phyloP scores from a whole-genome alignment of 2,797 vertebrate species.

The Tragopan temminckii region DNA sequence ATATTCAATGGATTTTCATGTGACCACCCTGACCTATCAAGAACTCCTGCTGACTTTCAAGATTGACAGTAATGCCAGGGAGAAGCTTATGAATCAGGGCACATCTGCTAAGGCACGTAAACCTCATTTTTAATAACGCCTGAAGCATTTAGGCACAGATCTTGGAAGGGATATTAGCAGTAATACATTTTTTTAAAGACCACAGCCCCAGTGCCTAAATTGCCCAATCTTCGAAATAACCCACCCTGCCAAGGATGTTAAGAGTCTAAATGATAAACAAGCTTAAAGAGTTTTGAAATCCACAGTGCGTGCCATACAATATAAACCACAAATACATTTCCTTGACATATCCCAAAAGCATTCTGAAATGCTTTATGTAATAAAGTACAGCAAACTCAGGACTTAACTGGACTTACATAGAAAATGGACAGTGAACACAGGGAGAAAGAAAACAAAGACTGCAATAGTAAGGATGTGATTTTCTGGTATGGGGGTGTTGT shows the following conservation, averaged over 20 bases:
- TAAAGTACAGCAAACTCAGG: background rate
- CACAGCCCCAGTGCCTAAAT: background rate
- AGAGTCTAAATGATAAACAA: background rate
- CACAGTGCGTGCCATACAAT: background rate
- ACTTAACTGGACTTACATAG: background rate
- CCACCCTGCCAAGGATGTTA: background rate
- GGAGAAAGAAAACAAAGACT: background rate
- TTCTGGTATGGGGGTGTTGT: background rate
- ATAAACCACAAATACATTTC: background rate
- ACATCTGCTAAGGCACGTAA: slow-evolving; percentile 25
- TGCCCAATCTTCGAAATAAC: background rate
- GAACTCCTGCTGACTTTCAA: slow-evolving; percentile 21
- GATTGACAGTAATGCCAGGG: slow-evolving; percentile 35
- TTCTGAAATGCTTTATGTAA: background rate
- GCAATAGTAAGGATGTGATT: background rate
- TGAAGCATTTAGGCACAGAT: slow-evolving; percentile 22
- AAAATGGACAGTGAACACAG: background rate
- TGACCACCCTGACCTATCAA: slow-evolving; percentile 36
- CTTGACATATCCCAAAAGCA: background rate
- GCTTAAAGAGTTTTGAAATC: slow-evolving; percentile 7
- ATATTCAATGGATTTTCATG: slow-evolving; percentile 15
- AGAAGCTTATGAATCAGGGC: slow-evolving; percentile 14
- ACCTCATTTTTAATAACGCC: background rate
- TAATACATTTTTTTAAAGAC: slow-evolving; percentile 18
- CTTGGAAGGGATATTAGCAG: slow-evolving; percentile 7